Evolutionary conservation across 2,888 invertebrate genomes (phyloP).

Genomic region (Leptinotarsa juncta): DNA sequence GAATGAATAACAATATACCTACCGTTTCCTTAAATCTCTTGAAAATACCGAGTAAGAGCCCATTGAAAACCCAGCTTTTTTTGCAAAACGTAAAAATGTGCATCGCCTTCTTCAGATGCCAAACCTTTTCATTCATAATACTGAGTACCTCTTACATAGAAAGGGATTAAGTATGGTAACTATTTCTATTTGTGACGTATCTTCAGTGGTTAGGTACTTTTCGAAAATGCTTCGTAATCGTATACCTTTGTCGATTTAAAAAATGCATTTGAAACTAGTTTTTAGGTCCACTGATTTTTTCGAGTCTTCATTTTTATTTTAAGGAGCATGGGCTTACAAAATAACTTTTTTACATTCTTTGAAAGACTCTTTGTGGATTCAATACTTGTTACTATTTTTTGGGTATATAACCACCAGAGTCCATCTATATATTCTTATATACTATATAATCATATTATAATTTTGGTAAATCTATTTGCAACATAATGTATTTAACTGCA

Average conservation of each 20-base stretch:
- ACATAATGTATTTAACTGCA: too few relatives aligned
- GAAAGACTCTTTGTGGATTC: too few relatives aligned
- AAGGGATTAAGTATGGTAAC: slow-evolving; percentile 52
- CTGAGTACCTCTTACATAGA: slow-evolving; percentile 57
- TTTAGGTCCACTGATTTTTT: neutral
- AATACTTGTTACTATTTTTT: too few relatives aligned
- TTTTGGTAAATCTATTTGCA: too few relatives aligned
- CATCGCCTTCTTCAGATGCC: slow-evolving; percentile 62
- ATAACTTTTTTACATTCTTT: too few relatives aligned
- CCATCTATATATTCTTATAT: too few relatives aligned
- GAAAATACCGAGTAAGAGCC: slow-evolving; percentile 30
- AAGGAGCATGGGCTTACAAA: too few relatives aligned
- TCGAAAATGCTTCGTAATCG: slow-evolving; percentile 31
- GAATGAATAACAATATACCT: slow-evolving; percentile 25
- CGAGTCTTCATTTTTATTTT: neutral
- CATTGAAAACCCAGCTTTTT: slow-evolving; percentile 47
- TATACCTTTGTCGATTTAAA: slow-evolving; percentile 14
- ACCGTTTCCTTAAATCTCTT: slow-evolving; percentile 31
- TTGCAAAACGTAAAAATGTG: slow-evolving; percentile 60
- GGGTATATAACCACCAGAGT: too few relatives aligned
- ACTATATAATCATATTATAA: too few relatives aligned
- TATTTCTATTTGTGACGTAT: slow-evolving; percentile 32
- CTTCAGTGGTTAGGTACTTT: slow-evolving; percentile 25
- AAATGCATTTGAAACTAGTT: neutral
- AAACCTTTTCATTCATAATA: slow-evolving; percentile 58